phyloP scores from a whole-genome alignment of 2,113 vertebrate species.

The Oryzias melastigma region DNA sequence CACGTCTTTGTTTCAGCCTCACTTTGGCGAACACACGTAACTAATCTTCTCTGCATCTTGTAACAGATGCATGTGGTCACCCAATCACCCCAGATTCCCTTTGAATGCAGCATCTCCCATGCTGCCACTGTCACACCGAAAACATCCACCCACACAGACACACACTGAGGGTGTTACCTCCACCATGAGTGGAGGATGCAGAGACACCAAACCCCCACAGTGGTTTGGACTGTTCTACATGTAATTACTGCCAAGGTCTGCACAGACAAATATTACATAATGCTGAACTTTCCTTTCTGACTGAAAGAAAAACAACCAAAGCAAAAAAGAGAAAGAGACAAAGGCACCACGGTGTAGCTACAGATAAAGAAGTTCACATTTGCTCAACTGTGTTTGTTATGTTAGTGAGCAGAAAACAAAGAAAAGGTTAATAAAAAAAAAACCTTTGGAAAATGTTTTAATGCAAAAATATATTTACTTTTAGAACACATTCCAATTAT shows the following conservation, averaged over 20 bases:
- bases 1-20: conserved; percentile 53
- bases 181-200: conserved; percentile 16
- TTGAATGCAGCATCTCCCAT: conserved; percentile 23
- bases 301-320: not conserved
- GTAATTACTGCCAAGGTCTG: conserved; percentile 25
- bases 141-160: conserved; percentile 25
- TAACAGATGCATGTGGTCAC: conserved; percentile 18
- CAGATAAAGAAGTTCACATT: too few relatives aligned
- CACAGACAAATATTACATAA: conserved; percentile 24
- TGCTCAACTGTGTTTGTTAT: too few relatives aligned
- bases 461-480: too few relatives aligned
- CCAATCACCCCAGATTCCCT: conserved; percentile 3
- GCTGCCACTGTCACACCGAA: conserved; percentile 24
- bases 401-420: too few relatives aligned
- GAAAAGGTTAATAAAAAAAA: too few relatives aligned
- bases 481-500: too few relatives aligned
- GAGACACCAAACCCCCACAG: conserved; percentile 4
- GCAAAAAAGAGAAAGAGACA: not conserved
- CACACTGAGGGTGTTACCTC: conserved; percentile 24
- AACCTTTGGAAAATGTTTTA: too few relatives aligned
- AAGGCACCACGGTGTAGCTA: not conserved
- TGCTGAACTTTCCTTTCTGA: conserved; percentile 22
- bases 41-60: conserved; percentile 20
- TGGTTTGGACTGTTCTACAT: conserved; percentile 30
- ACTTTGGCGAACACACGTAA: conserved; percentile 15